Evolutionary conservation across 2,797 vertebrate genomes (phyloP), one percentile per base, ranked within the genome.

Genomic region (Xyrichtys novacula): DNA sequence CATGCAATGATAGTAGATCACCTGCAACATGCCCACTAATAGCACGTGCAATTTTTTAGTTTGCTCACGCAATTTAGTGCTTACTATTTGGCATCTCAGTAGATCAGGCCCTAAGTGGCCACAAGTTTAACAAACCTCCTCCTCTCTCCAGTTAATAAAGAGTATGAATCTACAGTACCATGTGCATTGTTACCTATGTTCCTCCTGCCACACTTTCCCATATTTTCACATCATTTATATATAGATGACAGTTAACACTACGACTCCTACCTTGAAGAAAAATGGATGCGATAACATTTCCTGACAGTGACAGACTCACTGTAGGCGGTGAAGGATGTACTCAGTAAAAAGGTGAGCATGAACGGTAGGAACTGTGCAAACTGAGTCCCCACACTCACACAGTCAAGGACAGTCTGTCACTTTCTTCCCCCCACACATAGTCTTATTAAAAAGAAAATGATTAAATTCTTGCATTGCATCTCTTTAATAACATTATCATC

Each of bases 361-460:
- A 36, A 20, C 65, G 50, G 40, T 43, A 15, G 31, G 26, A 22
- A 2, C 19, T 8, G 39, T 17, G 8, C 19, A 52, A 26, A 59
- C 29, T 58, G 19, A 43, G 25, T 2, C 34, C 3, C 9, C 25
- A 49, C 38, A 17, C 16, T 25, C 3, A 14, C 15, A 5, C 48
- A 58, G 26, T 44, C 40, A 31, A 66, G 39, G 53, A 58, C 38
- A 34, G 61, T n/a, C 29, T 56, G 34, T 67, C 43, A 36, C 16
- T 16, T 36, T 63, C 11, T 17, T n/a, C 7, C 28, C 8, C 11
- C 46, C 54, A 20, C 26, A 17, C 16, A 28, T 1, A 2, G 3
- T 56, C 2, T 6, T 0, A 5, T 46, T 11, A 11, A 29, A n/a
- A 43, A 7, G 0, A 1, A 47, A 63, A 52, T 22, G 16, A 59